Evolutionary conservation across 2,113 vertebrate genomes (phyloP), one percentile per base, ranked within the genome.

Genomic region (Ammodytes marinus): DNA sequence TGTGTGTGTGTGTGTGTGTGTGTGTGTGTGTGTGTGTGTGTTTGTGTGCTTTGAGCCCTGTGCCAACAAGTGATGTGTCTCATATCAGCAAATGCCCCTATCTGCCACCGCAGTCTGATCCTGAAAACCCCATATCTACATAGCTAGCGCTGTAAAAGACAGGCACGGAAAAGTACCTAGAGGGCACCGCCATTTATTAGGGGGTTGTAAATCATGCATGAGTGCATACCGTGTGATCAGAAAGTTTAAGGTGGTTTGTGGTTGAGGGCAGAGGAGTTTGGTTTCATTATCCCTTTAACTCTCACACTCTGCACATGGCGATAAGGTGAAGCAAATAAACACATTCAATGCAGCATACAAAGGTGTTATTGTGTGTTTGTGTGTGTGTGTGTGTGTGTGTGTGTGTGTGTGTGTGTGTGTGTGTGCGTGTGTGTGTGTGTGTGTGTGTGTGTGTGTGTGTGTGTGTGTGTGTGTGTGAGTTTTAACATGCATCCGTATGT

Each of bases 261-360:
- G 71, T 86, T 74, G 79, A 45, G 77, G n/a, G 46, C 17, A 57
- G 42, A 46, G 49, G 55, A 12, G 71, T 69, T 74, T 69, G 47
- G 49, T 78, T 86, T 79, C 53, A 14, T 57, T 17, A 35, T 67
- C 27, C 5, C 3, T 55, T 60, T 77, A 27, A 27, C 27, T 55
- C 54, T 69, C 50, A 63, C 74, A 9, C 58, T 59, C 49, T n/a
- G 4, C 70, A 37, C 9, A 46, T 7, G 5, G 6, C 37, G 14
- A 8, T 12, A 12, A 49, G 4, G 11, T 60, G n/a, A 4, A 72
- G 58, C 69, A 27, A 74, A 45, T 35, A 47, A 12, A 12, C 39
- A 45, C 27, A 55, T 47, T 71, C 37, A 64, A 66, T 64, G 2
- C 43, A 55, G 64, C 40, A 27, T 27, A 27, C 27, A 27, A 27